Percentiles rank a stretch among this genome's conserved stretches.
phyloP scores from a whole-genome alignment of 37 sponge, comb jelly and placozoan genomes.

The Tethya wilhelma region DNA sequence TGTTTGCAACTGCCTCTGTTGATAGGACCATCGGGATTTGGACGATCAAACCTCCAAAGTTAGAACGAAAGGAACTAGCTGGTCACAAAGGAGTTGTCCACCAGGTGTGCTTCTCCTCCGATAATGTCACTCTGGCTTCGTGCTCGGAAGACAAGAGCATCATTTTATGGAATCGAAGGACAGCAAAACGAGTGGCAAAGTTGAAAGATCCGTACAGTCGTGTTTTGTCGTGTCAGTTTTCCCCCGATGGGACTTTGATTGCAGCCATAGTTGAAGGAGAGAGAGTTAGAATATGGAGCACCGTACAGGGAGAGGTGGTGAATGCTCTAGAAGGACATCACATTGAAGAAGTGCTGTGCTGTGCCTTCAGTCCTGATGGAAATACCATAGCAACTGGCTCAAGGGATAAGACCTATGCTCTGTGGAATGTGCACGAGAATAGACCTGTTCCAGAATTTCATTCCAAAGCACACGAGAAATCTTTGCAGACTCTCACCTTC shows the following conservation, averaged over 20 bases:
- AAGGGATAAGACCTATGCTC: slow-evolving; percentile 63
- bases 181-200: slow-evolving; percentile 64
- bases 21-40: slow-evolving; percentile 60
- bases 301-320: slow-evolving; percentile 38
- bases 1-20: slow-evolving; percentile 71
- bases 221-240: slow-evolving; percentile 73
- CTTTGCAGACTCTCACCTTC: slow-evolving; percentile 67
- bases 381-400: slow-evolving; percentile 66
- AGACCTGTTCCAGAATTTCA: slow-evolving; percentile 38
- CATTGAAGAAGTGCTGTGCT: slow-evolving; percentile 48
- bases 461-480: slow-evolving; percentile 69
- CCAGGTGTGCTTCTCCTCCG: slow-evolving; percentile 76
- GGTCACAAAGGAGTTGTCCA: slow-evolving; percentile 73
- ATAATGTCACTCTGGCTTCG: slow-evolving; percentile 69
- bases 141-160: slow-evolving; percentile 74
- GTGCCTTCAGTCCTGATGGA: slow-evolving; percentile 76
- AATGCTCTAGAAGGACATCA: slow-evolving; percentile 70
- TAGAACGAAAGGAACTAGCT: slow-evolving; percentile 44
- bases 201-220: slow-evolving; percentile 60
- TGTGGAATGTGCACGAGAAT: slow-evolving; percentile 50
- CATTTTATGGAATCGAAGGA: slow-evolving; percentile 76
- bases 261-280: slow-evolving; percentile 74
- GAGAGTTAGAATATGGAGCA: slow-evolving; percentile 80
- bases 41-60: slow-evolving; percentile 28
- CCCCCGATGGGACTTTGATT: slow-evolving; percentile 77